Conservation (phyloP, 2,113 vertebrate genomes). For the Toxotes chatareus region DNA sequence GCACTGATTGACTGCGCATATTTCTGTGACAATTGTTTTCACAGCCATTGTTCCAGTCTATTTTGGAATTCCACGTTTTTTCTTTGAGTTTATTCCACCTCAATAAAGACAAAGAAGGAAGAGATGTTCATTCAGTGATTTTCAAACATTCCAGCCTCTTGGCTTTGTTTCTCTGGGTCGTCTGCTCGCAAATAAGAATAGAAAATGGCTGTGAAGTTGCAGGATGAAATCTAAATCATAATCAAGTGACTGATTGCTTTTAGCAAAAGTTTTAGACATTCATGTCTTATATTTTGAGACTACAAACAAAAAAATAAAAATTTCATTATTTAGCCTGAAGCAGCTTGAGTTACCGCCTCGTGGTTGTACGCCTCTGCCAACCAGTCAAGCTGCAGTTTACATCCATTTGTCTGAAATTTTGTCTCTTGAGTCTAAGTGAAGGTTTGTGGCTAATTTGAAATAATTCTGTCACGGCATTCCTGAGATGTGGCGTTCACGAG, state of each 20-base stretch:
- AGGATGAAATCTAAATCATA: neutral
- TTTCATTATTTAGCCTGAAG: neutral
- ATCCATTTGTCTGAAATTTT: no score
- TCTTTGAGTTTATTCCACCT: constrained; percentile 62
- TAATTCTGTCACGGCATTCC: no score
- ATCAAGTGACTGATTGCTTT: constrained; percentile 13
- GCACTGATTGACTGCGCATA: constrained; percentile 58
- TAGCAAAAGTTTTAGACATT: neutral
- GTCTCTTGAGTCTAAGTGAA: no score
- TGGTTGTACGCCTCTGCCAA: no score
- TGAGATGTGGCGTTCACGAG: no score
- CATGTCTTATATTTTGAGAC: neutral
- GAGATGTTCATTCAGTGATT: constrained; percentile 48
- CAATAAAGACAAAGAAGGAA: constrained; percentile 50
- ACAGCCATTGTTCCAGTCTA: constrained; percentile 71
- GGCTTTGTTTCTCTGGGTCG: constrained; percentile 11
- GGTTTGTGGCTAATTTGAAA: no score
- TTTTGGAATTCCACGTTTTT: constrained; percentile 69
- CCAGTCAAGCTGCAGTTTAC: no score
- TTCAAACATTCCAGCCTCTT: constrained; percentile 50
- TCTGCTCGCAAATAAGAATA: neutral
- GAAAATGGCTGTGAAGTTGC: neutral
- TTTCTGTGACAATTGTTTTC: constrained; percentile 77
- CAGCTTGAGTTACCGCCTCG: neutral
- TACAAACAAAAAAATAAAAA: neutral